Evolutionary conservation across 2,797 vertebrate genomes (phyloP), one percentile per base, ranked within the genome.

Genomic region (Nyctibius grandis): DNA sequence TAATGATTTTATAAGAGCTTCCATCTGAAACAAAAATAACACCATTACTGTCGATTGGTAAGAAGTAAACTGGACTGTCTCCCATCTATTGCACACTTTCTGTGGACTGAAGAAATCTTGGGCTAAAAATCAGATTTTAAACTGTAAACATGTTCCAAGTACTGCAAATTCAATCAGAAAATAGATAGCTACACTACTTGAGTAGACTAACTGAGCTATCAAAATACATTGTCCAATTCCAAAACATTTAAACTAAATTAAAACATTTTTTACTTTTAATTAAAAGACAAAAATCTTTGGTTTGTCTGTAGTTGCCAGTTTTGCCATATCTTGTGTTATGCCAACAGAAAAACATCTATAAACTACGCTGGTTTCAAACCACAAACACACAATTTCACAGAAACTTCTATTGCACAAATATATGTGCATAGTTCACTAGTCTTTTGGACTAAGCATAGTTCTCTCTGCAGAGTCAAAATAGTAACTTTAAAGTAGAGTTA

Each of bases 161-260:
- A 60, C 34, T 67, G 57, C 48, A 93, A 77, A 51, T 51, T 91
- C 60, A 95, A 31, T 67, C n/a, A 86, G 54, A 69, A 96, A 85
- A 54, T 13, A 75, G 51, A 72, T 40, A 44, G 10, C 29, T 79
- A 54, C n/a, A 59, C 29, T 78, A 95, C 95, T 93, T 38, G 17
- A 76, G 63, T 75, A 93, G 80, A 54, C 60, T 74, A 65, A 64
- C 12, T 79, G 18, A 45, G 34, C 87, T 91, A 91, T 51, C 79
- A 79, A 89, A 93, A 45, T 63, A 68, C 12, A 29, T 61, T 88
- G 61, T 48, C 65, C 26, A 85, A 86, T 93, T 59, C 6, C 13
- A 93, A 96, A 95, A 79, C 22, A 80, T 34, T 76, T 79, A 72
- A 88, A 89, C 34, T 74, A 85, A 90, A 63, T 79, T 73, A 72